These are phyloP conservation scores for Gobius niger DNA, from an alignment of 2,113 vertebrate genomes.

Conservation along the genomic window DNA sequence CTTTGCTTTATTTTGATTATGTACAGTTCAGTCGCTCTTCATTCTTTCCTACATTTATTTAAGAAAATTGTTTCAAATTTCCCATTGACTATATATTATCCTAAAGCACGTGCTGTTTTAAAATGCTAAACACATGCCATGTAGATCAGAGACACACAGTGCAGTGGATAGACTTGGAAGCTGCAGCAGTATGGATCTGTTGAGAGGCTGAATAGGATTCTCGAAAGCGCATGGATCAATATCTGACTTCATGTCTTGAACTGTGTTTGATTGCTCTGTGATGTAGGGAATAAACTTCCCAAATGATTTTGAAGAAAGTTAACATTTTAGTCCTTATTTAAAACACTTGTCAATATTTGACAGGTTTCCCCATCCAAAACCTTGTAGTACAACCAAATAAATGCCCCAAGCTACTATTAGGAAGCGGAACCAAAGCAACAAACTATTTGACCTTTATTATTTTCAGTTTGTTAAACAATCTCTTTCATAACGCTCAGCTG, in stretches of 20 bases:
- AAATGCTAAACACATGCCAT: not conserved
- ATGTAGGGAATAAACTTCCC: not conserved
- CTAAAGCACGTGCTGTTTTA: not conserved
- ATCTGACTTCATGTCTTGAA: not conserved
- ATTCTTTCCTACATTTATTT: no score
- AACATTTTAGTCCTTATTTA: not conserved
- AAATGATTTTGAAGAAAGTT: not conserved
- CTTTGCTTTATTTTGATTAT: no score
- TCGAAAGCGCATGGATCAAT: not conserved
- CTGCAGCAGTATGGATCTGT: not conserved
- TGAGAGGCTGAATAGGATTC: constrained; percentile 8
- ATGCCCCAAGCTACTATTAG: constrained; percentile 1
- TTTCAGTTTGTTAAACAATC: constrained; percentile 13
- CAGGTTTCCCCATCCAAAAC: constrained; percentile 3
- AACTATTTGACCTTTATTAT: constrained; percentile 14
- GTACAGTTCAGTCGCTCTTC: no score
- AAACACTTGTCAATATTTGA: not conserved
- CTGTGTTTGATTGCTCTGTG: not conserved
- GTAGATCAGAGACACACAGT: not conserved
- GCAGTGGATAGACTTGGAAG: not conserved
- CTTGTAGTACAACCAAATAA: not conserved
- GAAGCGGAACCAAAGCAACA: not conserved
- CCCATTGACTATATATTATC: not conserved
- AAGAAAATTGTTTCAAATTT: constrained; percentile 14
- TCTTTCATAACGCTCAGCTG: constrained; percentile 18